These are phyloP conservation scores for Tenthredo livida DNA, from an alignment of 2,888 invertebrate species.

Conservation along the genomic window DNA sequence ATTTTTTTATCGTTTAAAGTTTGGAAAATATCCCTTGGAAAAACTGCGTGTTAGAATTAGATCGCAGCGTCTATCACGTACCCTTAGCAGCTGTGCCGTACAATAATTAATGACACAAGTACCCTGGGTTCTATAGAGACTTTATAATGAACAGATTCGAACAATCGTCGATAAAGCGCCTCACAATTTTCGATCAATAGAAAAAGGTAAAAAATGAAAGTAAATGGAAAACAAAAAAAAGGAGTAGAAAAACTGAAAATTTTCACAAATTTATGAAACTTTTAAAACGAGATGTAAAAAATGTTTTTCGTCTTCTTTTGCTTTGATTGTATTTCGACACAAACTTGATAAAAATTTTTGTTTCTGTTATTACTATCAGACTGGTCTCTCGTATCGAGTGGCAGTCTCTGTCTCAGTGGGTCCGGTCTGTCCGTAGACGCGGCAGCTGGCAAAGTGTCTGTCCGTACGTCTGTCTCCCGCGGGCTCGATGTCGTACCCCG, in stretches of 20 bases:
- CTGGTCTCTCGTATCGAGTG: constrained; percentile 39
- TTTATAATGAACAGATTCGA: not conserved
- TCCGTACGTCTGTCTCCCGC: constrained; percentile 58
- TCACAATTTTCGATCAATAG: constrained; percentile 24
- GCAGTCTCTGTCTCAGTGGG: constrained; percentile 45
- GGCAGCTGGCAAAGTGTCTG: constrained; percentile 68
- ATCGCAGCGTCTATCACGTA: not conserved
- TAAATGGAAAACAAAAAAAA: not conserved
- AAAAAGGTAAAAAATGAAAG: not conserved
- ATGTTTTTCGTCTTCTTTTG: not conserved
- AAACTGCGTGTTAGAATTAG: not conserved
- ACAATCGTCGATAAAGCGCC: not conserved
- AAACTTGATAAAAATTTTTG: not conserved
- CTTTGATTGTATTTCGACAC: not conserved
- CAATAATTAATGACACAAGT: not conserved
- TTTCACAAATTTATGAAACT: not conserved
- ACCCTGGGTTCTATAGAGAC: not conserved
- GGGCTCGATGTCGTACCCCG: constrained; percentile 58
- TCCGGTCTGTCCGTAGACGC: constrained; percentile 62
- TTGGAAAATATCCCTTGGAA: too few relatives aligned
- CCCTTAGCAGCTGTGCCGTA: not conserved
- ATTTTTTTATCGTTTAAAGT: not conserved
- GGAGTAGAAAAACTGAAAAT: not conserved
- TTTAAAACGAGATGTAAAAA: not conserved
- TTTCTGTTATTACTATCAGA: constrained; percentile 31